phyloP scores from a whole-genome alignment of 2,113 vertebrate species.

The Octodon degus region DNA sequence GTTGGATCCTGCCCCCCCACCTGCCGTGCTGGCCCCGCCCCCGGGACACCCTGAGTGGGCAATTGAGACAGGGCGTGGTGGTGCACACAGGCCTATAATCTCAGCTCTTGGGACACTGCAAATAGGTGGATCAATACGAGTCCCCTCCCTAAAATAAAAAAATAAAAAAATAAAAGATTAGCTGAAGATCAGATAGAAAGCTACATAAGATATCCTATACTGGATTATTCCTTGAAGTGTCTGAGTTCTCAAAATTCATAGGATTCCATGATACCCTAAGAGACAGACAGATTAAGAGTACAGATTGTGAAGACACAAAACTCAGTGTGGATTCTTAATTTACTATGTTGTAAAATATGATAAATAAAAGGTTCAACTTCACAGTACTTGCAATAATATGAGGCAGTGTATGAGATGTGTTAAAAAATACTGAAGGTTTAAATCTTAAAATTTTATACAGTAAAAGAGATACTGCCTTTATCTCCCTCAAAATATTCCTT shows the following conservation, averaged over 20 bases:
- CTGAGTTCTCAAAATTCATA: slow-evolving; percentile 33
- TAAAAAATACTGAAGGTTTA: not conserved
- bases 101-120: too few relatives aligned
- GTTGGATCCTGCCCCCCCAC: too few relatives aligned
- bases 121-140: too few relatives aligned
- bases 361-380: not conserved
- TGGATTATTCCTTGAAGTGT: not conserved
- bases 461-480: not conserved
- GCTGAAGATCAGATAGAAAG: not conserved
- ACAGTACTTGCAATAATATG: not conserved
- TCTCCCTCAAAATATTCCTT: not conserved
- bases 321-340: not conserved
- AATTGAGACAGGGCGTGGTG: too few relatives aligned
- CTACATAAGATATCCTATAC: not conserved
- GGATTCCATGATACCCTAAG: not conserved
- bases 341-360: slow-evolving; percentile 4
- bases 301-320: not conserved
- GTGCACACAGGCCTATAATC: too few relatives aligned
- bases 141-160: too few relatives aligned
- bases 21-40: too few relatives aligned
- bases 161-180: not conserved
- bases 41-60: too few relatives aligned
- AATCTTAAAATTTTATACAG: not conserved
- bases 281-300: not conserved
- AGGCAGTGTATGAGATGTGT: not conserved